Evolutionary conservation across 2,797 vertebrate species (phyloP), one percentile per base, ranked within the genome.

Genomic region (Geotrypetes seraphini): DNA sequence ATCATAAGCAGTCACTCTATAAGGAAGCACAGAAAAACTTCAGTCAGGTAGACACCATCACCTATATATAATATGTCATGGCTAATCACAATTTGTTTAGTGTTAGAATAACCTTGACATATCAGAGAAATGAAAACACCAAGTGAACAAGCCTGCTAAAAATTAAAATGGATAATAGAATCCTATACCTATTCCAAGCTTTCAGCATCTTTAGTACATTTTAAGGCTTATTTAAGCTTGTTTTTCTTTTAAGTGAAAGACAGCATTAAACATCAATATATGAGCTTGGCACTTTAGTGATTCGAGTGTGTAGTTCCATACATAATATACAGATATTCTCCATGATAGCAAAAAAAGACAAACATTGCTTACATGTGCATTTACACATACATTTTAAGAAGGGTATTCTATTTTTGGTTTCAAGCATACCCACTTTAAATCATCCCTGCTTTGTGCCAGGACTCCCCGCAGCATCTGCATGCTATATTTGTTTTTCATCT

Each of bases 211-310:
- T 64, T 43, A 45, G 15, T 67, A 62, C 50, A 21, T 55, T 74
- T 80, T 81, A 81, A 81, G 79, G 79, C 75, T 77, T 51, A 29
- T 12, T 68, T 57, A 66, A 69, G 40, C 63, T 63, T 57, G 30
- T 47, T 51, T 39, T 65, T 48, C 46, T 58, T 66, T 71, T 61
- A 67, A 56, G 71, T 53, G 56, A 28, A 55, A 33, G 37, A 47
- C 40, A 47, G n/a, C n/a, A n/a, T n/a, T n/a, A 47, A 57, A 62
- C 52, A 47, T 22, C 24, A 57, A 60, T 48, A 60, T 49, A 56
- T 50, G 39, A 73, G 36, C 57, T 78, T 75, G 79, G 79, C 78
- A 82, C 82, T 85, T 85, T 21, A 62, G 79, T 81, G 74, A 78
- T 67, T 65, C 69, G 64, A 73, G 52, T 71, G 50, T 74, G 61